A percentile compares a stretch with the other conserved stretches of the same genome.
Conservation (phyloP, 2,888 invertebrate species). For the Petrophora chlorosata region DNA sequence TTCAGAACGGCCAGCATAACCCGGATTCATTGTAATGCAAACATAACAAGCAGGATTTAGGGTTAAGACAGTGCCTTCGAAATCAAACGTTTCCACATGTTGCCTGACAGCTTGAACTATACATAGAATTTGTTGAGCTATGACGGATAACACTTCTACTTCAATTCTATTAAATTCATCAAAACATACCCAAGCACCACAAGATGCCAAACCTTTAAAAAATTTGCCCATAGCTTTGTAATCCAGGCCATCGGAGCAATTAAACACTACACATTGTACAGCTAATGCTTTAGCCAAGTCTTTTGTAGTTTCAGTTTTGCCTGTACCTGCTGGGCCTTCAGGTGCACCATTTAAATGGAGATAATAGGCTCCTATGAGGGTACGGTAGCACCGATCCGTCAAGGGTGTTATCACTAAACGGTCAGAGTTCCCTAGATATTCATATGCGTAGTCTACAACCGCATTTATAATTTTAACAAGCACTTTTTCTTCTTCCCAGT, state of each 20-base stretch:
- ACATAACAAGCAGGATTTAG: constrained; percentile 92
- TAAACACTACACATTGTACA: constrained; percentile 94
- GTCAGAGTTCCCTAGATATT: constrained; percentile 92
- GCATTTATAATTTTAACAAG: constrained; percentile 91
- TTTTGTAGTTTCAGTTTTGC: constrained; percentile 96
- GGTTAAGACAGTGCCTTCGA: constrained; percentile 90
- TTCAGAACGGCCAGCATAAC: constrained; percentile 92
- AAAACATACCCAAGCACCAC: constrained; percentile 95
- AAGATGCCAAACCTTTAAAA: constrained; percentile 92
- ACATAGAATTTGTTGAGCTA: constrained; percentile 93
- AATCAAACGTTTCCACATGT: constrained; percentile 86
- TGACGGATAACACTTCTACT: constrained; percentile 92
- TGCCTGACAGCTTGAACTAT: constrained; percentile 90
- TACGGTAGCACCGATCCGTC: constrained; percentile 92
- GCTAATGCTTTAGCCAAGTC: constrained; percentile 96
- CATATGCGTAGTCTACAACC: constrained; percentile 90
- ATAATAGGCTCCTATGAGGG: constrained; percentile 92
- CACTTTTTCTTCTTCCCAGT: constrained; percentile 88
- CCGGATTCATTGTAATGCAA: constrained; percentile 91
- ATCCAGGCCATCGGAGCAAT: constrained; percentile 93
- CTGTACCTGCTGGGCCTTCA: constrained; percentile 94
- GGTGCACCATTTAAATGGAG: constrained; percentile 93
- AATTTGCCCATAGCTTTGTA: constrained; percentile 94
- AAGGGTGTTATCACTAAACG: constrained; percentile 90
- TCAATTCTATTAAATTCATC: constrained; percentile 95